Evolutionary conservation across 1,140 invertebrate genomes (phyloP), one percentile per base, ranked within the genome.

Genomic region (Ganaspis sp.): DNA sequence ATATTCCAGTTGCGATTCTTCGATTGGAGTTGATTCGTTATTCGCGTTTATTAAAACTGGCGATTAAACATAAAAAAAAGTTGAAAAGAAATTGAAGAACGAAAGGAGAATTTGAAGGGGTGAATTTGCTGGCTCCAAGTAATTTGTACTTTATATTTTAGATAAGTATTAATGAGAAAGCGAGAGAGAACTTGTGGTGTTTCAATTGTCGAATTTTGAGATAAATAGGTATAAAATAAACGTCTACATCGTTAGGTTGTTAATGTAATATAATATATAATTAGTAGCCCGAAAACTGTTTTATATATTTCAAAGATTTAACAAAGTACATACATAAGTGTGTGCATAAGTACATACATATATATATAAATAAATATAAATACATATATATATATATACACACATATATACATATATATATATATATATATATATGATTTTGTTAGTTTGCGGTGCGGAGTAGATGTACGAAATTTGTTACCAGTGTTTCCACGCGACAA

Each of bases 301-400:
- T 40, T 72, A 45, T 72, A 72, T 72, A 72, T 45, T 72, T 72
- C 70, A 53, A 42, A 64, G 58, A 64, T 64, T 64, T 64, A 64
- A 64, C 26, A 64, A 64, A 64, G 12, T 21, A 54, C n/a, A 26
- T 29, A 64, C 15, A n/a, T n/a, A n/a, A n/a, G n/a, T n/a, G n/a
- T n/a, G n/a, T n/a, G n/a, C n/a, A n/a, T n/a, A n/a, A 58, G 40
- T 58, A 58, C 23, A 64, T 29, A 64, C 12, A 64, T n/a, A 64
- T 64, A 64, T 4, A 26, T 64, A 64, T 64, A 64, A 12, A 64
- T 64, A 49, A 8, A 49, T 49, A 34, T 3, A 34, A 34, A 34
- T 49, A 49, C 26, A 58, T 58, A 58, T 26, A 58, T 58, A 58
- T 26, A 58, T 58, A 58, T 11, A 26, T 54, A 54, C 23, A 54